A percentile compares a stretch with the other conserved stretches of the same genome.
Evolutionary conservation across 2,797 vertebrate species (phyloP).

Genomic region (Neostethus bicornis): DNA sequence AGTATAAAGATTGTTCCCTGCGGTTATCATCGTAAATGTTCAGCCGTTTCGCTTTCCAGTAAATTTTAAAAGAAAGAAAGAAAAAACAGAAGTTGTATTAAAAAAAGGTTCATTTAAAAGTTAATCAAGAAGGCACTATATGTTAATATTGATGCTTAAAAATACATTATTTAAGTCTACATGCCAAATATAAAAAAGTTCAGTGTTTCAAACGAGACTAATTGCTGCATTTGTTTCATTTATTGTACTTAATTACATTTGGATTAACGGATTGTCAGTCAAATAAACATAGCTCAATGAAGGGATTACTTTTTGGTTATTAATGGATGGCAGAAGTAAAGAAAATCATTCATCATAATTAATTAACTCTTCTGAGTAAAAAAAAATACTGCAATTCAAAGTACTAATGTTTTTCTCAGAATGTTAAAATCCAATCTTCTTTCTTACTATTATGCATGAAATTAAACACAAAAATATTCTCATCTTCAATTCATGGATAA

Average conservation of each 20-base stretch:
- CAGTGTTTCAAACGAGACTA: conserved; percentile 16
- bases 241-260: conserved; percentile 13
- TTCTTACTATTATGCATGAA: background rate
- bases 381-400: background rate
- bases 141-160: conserved; percentile 20
- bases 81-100: conserved; percentile 11
- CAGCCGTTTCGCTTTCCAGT: conserved; percentile 16
- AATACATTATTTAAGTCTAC: conserved; percentile 9
- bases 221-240: conserved; percentile 14
- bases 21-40: conserved; percentile 26
- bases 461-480: background rate
- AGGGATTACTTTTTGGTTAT: background rate
- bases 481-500: background rate
- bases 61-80: conserved; percentile 17
- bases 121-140: conserved; percentile 9
- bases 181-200: conserved; percentile 9
- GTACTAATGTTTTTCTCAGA: background rate
- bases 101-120: conserved; percentile 15
- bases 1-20: conserved; percentile 30
- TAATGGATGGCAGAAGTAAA: background rate
- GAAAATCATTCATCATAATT: background rate
- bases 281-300: background rate
- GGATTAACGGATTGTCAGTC: background rate
- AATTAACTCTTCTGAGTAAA: background rate
- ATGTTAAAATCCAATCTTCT: background rate